These are phyloP conservation scores for Anagrus nilaparvatae DNA, from an alignment of 1,140 invertebrate genomes.

Conservation along the genomic window DNA sequence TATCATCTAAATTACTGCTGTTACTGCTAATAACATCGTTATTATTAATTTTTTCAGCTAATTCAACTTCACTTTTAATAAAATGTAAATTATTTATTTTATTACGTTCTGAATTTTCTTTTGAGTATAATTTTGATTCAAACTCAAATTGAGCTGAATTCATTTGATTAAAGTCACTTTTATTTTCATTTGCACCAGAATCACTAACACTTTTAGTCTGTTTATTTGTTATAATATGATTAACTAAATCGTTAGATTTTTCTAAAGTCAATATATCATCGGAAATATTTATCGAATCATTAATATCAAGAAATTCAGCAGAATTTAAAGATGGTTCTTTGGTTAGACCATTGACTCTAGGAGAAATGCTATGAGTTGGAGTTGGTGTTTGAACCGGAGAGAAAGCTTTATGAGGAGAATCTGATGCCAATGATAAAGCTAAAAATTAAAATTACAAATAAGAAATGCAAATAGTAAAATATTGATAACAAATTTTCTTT, in stretches of 20 bases:
- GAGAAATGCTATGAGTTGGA: conserved; percentile 25
- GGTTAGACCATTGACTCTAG: conserved; percentile 28
- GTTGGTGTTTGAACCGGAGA: conserved; percentile 30
- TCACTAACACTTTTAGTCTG: conserved; percentile 24
- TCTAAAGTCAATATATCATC: conserved; percentile 34
- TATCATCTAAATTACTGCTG: conserved; percentile 32
- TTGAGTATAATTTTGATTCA: too few species aligned
- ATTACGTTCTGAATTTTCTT: too few species aligned
- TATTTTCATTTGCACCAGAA: conserved; percentile 18
- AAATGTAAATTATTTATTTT: too few species aligned
- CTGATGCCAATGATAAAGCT: conserved; percentile 42
- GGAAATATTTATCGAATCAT: conserved; percentile 9
- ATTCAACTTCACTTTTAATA: conserved; percentile 11
- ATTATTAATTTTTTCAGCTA: conserved; percentile 22
- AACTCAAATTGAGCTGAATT: conserved; percentile 21
- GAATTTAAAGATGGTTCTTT: conserved; percentile 12
- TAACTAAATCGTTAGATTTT: conserved; percentile 27
- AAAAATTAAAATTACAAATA: conserved; percentile 11
- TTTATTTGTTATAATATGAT: conserved; percentile 28
- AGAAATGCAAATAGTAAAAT: neutral
- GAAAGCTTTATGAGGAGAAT: conserved; percentile 34
- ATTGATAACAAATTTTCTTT: conserved; percentile 1
- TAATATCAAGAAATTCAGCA: conserved; percentile 5
- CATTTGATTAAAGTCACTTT: conserved; percentile 13
- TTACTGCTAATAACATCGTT: conserved; percentile 27